These are phyloP conservation scores for Helogale parvula DNA, from an alignment of 2,113 vertebrate genomes.

Conservation along the genomic window DNA sequence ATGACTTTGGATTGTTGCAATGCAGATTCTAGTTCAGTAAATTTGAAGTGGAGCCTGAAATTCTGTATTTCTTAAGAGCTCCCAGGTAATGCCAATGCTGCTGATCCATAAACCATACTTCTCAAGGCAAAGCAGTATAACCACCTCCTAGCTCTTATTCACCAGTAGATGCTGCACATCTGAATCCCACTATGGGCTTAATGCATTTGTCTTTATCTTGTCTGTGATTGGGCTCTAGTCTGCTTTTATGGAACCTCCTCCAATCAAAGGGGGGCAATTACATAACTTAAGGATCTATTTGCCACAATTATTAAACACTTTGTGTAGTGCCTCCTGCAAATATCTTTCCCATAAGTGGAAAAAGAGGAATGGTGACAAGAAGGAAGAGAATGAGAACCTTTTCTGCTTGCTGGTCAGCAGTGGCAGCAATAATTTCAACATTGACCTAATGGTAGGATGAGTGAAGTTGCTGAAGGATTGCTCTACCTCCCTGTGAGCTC, in stretches of 20 bases:
- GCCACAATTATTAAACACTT: not conserved
- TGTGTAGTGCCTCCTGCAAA: not conserved
- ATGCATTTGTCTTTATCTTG: not conserved
- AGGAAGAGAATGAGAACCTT: not conserved
- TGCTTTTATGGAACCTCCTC: not conserved
- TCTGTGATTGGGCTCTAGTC: not conserved
- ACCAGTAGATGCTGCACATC: not conserved
- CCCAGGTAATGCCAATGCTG: not conserved
- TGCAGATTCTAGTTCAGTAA: not conserved
- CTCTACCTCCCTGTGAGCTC: not conserved
- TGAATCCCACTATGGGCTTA: not conserved
- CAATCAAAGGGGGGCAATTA: not conserved
- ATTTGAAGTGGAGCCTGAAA: not conserved
- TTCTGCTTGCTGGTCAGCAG: not conserved
- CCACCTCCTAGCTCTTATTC: not conserved
- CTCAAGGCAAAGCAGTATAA: not conserved
- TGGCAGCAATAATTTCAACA: not conserved
- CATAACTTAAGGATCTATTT: not conserved
- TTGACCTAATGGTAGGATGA: not conserved
- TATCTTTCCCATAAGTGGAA: not conserved
- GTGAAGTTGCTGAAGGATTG: not conserved
- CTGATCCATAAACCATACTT: not conserved
- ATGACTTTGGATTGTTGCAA: not conserved
- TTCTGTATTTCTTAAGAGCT: not conserved
- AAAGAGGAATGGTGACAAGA: not conserved